Evolutionary conservation across 2,113 vertebrate species (phyloP).

Genomic region (Puntigrus tetrazona): DNA sequence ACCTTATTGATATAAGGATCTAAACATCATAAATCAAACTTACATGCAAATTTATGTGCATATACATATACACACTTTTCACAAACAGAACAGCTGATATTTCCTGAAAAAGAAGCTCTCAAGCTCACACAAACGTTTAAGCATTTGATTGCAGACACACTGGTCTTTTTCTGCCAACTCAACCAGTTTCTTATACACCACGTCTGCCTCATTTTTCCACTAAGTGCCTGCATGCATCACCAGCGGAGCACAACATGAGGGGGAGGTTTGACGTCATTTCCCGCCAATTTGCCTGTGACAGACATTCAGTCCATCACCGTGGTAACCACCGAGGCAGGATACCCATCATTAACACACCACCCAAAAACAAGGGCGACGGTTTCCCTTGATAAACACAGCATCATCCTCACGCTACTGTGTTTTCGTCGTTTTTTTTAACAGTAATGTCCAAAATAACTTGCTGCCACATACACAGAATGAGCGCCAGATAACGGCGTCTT

Average conservation of each 20-base stretch:
- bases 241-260: background rate
- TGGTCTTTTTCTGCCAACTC: background rate
- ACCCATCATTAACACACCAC: slow-evolving; percentile 1
- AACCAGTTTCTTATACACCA: background rate
- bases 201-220: background rate
- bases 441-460: background rate
- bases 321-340: background rate
- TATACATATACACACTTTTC: background rate
- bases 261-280: background rate
- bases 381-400: background rate
- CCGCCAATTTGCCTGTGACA: background rate
- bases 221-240: background rate
- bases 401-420: background rate
- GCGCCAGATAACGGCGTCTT: background rate
- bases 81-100: background rate
- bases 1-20: background rate
- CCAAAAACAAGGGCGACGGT: background rate
- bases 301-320: background rate
- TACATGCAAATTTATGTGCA: background rate
- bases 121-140: background rate
- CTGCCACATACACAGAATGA: background rate
- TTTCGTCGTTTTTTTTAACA: background rate
- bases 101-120: background rate
- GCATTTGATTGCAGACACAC: background rate
- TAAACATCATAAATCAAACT: background rate